A percentile compares a stretch with the other conserved stretches of the same genome.
Evolutionary conservation across 2,888 invertebrate genomes (phyloP).

Genomic region (Scaptomyza flava): DNA sequence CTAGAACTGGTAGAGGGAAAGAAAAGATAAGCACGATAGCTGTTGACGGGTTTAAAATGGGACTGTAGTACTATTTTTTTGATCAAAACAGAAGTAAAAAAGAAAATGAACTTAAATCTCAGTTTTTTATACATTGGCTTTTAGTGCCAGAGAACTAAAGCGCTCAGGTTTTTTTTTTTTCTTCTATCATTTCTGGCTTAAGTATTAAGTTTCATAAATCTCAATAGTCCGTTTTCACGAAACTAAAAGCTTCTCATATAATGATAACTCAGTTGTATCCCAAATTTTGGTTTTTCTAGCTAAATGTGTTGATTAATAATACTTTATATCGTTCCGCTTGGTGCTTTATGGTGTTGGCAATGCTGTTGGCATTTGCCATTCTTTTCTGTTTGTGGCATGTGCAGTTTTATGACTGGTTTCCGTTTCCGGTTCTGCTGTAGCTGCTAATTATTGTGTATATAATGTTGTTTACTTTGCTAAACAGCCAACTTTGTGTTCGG

Average conservation of each 20-base stretch:
- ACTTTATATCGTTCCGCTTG: not conserved
- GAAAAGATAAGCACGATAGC: not conserved
- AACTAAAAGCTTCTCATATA: not conserved
- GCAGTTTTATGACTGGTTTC: constrained; percentile 57
- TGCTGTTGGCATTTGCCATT: not conserved
- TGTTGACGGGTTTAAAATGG: not conserved
- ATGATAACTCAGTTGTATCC: not conserved
- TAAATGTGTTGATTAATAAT: not conserved
- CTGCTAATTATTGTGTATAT: constrained; percentile 9
- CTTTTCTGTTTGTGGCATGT: constrained; percentile 10
- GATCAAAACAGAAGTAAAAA: not conserved
- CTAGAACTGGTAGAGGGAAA: constrained; percentile 10
- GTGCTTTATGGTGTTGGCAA: not conserved
- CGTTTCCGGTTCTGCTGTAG: constrained; percentile 43
- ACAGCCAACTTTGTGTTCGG: constrained; percentile 11
- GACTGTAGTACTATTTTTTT: not conserved
- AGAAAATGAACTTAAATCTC: not conserved
- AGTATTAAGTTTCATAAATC: not conserved
- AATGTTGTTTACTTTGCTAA: constrained; percentile 37
- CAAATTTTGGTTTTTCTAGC: not conserved
- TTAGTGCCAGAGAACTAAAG: not conserved
- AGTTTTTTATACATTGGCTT: not conserved
- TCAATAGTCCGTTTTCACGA: not conserved
- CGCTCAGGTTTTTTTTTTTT: not conserved
- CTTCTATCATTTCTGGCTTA: not conserved